Base-by-base conservation (phyloP, 1,140 invertebrate genomes). In the Drosophila tani region DNA sequence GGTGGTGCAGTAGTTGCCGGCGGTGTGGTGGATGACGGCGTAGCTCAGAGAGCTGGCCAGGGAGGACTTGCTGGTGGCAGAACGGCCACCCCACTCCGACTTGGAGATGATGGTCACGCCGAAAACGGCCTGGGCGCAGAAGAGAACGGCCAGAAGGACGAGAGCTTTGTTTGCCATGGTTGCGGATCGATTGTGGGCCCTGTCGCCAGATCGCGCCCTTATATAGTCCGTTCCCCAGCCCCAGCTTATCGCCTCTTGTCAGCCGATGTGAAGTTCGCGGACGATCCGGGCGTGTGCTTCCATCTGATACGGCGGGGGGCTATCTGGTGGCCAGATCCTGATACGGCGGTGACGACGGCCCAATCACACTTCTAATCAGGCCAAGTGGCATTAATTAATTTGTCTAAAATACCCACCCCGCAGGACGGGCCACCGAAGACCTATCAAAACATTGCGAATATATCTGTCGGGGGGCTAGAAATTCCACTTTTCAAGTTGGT, bases 1-100 rank as follows among this genome's bases (percentile, higher is more conserved):
- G 81, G 83, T 95, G 60, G 57, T 94, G 68, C 91, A 92, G 41
- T 93, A 90, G 84, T 96, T 97, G 5, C 91, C 84, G 2, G 95
- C 95, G 1, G 95, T 95, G 82, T 97, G 96, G 93, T 96, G 96
- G 68, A 97, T 96, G 47, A 97, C 95, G 2, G 96, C 96, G 50
- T 95, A 96, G 8, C 95, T 94, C 6, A 97, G 94, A 5, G 95
- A 95, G 45, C 92, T 94, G 8, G 73, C 66, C 82, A 96, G 92
- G 0, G 87, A 75, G 19, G 82, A 75, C 6, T 86, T 88, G 29
- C 93, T 53, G 0, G 77, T 93, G 0, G 96, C 93, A 0, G 94
- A 84, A 51, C 95, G 93, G 5, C 95, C 96, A 7, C 93, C 91
- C 96, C 96, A 97, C 69, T 94, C 93, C 1, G 93, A 81, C 17